Evolutionary conservation across 2,888 invertebrate genomes (phyloP).

Genomic region (Campoplex capitator): DNA sequence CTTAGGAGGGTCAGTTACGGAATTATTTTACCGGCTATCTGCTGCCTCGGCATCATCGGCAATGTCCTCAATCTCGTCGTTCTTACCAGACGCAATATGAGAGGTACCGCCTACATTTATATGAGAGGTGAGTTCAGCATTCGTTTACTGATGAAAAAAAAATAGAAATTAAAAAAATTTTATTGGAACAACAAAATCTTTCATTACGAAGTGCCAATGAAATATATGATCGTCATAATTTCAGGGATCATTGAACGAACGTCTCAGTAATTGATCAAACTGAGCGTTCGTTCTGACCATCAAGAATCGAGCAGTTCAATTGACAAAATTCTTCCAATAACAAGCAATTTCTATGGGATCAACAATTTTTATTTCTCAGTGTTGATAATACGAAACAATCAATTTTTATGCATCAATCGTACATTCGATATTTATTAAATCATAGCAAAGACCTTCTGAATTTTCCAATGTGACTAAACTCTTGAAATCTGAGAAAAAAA

Average conservation of each 20-base stretch:
- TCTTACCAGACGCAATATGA: conserved; percentile 91
- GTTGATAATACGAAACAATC: neutral
- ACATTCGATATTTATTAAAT: neutral
- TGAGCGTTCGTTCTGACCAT: too few species aligned
- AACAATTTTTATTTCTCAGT: too few species aligned
- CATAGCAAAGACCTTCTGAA: too few species aligned
- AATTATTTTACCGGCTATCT: conserved; percentile 89
- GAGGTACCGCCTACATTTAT: conserved; percentile 92
- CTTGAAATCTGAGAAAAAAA: neutral
- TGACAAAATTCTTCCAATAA: too few species aligned
- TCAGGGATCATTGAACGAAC: too few species aligned
- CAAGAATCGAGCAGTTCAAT: too few species aligned
- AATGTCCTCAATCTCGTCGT: conserved; percentile 92
- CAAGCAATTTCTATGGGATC: too few species aligned
- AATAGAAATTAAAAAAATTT: too few species aligned
- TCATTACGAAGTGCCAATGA: too few species aligned
- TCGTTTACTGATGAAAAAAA: neutral
- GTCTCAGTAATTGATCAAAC: too few species aligned
- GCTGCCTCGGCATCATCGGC: conserved; percentile 90
- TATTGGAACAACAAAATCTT: too few species aligned
- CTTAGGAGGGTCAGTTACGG: conserved; percentile 88
- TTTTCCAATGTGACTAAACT: neutral
- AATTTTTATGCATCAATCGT: neutral
- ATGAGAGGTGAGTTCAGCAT: conserved; percentile 88
- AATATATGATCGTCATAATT: too few species aligned